Base-by-base conservation (phyloP, 92 coral and sea anemone genomes). In the Muricea muricata region DNA sequence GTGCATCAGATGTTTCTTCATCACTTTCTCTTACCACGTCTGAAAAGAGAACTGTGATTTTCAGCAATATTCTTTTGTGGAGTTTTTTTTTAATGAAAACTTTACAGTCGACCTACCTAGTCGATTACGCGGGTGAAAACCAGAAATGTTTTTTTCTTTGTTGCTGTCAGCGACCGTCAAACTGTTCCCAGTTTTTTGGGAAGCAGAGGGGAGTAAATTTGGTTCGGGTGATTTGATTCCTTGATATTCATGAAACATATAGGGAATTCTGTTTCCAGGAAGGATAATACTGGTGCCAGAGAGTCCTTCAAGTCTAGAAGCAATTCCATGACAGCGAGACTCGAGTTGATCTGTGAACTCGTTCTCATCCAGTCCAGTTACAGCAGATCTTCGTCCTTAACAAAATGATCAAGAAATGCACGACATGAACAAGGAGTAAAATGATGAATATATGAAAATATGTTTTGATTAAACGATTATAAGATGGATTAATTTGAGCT, bases 261-360 rank as follows among this genome's bases (percentile, higher is more conserved):
- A 72, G 7, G 80, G 61, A 14, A 34, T 15, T 48, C 80, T 52
- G n/a, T 47, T 74, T 0, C 97, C 90, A 23, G 94, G 97, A 31
- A 93, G 81, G 14, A 93, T 91, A n/a, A 93, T 91, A 12, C 94
- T 81, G 33, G 90, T 89, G 23, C 97, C 97, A 17, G 97, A 85
- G 6, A 93, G 72, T 46, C 92, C 97, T 35, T 91, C 87, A 10
- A 93, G 66, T 56, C 87, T 76, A 11, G 87, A 83, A 4, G 89
- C 93, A 50, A 92, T 85, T 39, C 89, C 97, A 12, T 92, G 97
- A 52, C 90, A 86, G 21, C 84, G 89, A 29, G 92, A 9, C 41
- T 79, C 67, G 17, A 37, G 37, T 1, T 66, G 82, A 78, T 78
- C 67, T 45, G 82, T 35, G 32, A 77, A 77, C 24, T 77, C 69